phyloP scores from a whole-genome alignment of 2,113 vertebrate genomes.

The Sinocyclocheilus maitianheensis region DNA sequence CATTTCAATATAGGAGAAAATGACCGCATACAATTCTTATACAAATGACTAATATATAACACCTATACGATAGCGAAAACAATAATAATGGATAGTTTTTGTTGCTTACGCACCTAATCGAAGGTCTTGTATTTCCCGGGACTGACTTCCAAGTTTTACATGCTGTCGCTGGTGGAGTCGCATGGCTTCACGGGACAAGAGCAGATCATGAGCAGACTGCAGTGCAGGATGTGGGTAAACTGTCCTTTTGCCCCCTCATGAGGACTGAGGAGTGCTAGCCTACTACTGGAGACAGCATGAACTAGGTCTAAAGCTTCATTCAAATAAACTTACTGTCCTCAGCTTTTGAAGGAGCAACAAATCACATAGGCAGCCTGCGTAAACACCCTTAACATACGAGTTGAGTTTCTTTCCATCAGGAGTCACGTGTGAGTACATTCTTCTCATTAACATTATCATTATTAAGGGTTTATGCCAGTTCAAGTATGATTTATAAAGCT shows the following conservation, averaged over 20 bases:
- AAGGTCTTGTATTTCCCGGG: not conserved
- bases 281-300: not conserved
- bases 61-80: not conserved
- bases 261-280: constrained; percentile 5
- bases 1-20: not conserved
- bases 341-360: not conserved
- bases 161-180: constrained; percentile 16
- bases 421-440: constrained; percentile 11
- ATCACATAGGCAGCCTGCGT: not conserved
- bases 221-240: constrained; percentile 18
- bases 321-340: not conserved
- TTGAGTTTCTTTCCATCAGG: not conserved
- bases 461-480: not conserved
- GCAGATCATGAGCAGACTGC: not conserved
- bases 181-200: not conserved
- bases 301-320: not conserved
- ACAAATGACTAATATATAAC: not conserved
- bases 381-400: not conserved
- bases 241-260: constrained; percentile 41
- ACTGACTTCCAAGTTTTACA: constrained; percentile 9
- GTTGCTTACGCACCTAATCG: constrained; percentile 11
- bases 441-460: not conserved
- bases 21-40: not conserved
- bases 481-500: not conserved
- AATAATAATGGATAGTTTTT: not conserved